Percentiles rank a stretch among this genome's conserved stretches.
phyloP scores from a whole-genome alignment of 2,888 invertebrate species.

The Nemotelus nigrinus region DNA sequence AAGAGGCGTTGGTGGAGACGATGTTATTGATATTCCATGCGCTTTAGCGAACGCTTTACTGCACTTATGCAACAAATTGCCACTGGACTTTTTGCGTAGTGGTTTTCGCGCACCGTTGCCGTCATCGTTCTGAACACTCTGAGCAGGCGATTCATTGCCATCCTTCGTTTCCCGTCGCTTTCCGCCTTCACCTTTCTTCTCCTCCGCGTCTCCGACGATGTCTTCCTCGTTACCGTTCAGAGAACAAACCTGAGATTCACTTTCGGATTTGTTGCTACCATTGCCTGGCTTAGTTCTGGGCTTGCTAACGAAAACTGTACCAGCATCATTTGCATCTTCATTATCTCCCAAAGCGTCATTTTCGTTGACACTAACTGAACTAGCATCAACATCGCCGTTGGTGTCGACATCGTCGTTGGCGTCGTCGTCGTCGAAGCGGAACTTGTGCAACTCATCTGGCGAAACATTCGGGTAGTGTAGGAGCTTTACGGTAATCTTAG shows the following conservation, averaged over 20 bases:
- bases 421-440: slow-evolving; percentile 60
- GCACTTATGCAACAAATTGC: slow-evolving; percentile 61
- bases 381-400: background rate
- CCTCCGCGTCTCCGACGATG: slow-evolving; percentile 26
- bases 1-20: slow-evolving; percentile 53
- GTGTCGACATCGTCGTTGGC: slow-evolving; percentile 54
- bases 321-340: background rate
- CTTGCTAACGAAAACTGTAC: background rate
- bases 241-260: slow-evolving; percentile 45
- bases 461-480: slow-evolving; percentile 63
- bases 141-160: slow-evolving; percentile 46
- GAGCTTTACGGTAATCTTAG: slow-evolving; percentile 63
- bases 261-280: slow-evolving; percentile 35
- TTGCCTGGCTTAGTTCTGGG: background rate
- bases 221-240: slow-evolving; percentile 43
- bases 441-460: slow-evolving; percentile 62
- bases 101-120: slow-evolving; percentile 56
- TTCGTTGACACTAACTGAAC: background rate
- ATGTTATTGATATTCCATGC: slow-evolving; percentile 60
- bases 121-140: slow-evolving; percentile 51
- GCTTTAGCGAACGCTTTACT: slow-evolving; percentile 64
- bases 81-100: slow-evolving; percentile 61
- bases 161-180: slow-evolving; percentile 23
- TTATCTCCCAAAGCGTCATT: background rate
- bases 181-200: slow-evolving; percentile 31